These are phyloP conservation scores for Aeoliscus strigatus DNA, from an alignment of 2,797 vertebrate genomes.

Conservation along the genomic window DNA sequence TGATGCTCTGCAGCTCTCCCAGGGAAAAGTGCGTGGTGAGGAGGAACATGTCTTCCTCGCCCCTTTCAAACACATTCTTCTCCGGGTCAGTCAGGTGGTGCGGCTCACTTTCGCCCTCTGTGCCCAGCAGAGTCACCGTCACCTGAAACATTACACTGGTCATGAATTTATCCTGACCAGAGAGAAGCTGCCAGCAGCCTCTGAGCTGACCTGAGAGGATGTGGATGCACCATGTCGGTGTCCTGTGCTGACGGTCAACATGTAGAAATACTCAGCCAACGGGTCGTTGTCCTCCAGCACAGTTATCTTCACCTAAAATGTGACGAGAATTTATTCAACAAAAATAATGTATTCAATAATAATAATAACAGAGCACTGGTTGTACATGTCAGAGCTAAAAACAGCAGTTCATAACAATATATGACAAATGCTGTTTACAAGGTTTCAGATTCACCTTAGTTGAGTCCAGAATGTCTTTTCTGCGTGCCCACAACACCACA, in stretches of 20 bases:
- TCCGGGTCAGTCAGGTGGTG: constrained; percentile 83
- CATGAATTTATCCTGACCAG: too few relatives aligned
- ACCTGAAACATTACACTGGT: constrained; percentile 72
- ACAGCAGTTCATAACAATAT: too few relatives aligned
- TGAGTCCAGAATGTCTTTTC: constrained; percentile 87
- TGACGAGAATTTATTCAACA: too few relatives aligned
- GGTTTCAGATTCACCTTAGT: constrained; percentile 76
- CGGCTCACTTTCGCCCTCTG: constrained; percentile 89
- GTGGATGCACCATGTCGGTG: constrained; percentile 86
- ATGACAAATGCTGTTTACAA: not conserved
- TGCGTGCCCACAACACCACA: constrained; percentile 84
- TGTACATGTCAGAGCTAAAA: too few relatives aligned
- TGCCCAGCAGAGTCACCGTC: constrained; percentile 83
- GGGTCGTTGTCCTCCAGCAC: constrained; percentile 90
- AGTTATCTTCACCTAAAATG: constrained; percentile 83
- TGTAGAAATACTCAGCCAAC: constrained; percentile 88
- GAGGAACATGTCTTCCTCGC: constrained; percentile 86
- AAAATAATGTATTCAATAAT: too few relatives aligned
- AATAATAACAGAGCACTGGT: too few relatives aligned
- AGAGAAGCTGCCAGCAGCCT: too few relatives aligned
- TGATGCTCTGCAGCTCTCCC: constrained; percentile 83
- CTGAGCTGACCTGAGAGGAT: constrained; percentile 82
- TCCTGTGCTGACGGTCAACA: constrained; percentile 86
- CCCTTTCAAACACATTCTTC: constrained; percentile 84
- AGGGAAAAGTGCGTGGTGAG: constrained; percentile 89